Conservation (phyloP, 1,140 invertebrate genomes). For the Atta texana region DNA sequence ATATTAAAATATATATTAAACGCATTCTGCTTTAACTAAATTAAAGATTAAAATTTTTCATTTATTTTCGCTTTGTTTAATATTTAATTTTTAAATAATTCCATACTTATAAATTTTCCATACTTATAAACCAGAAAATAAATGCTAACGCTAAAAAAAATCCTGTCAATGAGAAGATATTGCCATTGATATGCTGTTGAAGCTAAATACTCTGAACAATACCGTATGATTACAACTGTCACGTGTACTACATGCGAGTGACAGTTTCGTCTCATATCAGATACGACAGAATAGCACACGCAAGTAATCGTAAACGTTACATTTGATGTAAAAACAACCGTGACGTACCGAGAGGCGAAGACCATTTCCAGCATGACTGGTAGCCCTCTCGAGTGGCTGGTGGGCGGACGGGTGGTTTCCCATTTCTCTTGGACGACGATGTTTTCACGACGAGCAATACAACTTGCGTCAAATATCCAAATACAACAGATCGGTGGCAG, state of each 20-base stretch:
- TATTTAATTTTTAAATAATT: constrained; percentile 21
- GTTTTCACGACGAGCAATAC: constrained; percentile 81
- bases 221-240: background rate
- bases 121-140: background rate
- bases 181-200: background rate
- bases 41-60: background rate
- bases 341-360: constrained; percentile 84
- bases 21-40: background rate
- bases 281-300: constrained; percentile 42
- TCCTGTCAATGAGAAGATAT: background rate
- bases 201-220: background rate
- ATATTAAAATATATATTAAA: background rate
- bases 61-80: background rate
- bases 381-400: constrained; percentile 88
- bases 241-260: background rate
- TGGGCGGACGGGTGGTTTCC: constrained; percentile 91
- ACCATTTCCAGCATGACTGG: constrained; percentile 82
- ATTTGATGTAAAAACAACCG: constrained; percentile 65
- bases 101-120: constrained; percentile 1
- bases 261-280: constrained; percentile 32
- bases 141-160: background rate
- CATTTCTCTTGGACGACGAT: constrained; percentile 84
- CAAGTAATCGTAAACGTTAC: constrained; percentile 62
- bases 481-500: constrained; percentile 72
- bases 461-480: constrained; percentile 73